Percentiles rank a stretch among this genome's conserved stretches.
Conservation (phyloP, 2,888 invertebrate species). For the Dasypolia templi region DNA sequence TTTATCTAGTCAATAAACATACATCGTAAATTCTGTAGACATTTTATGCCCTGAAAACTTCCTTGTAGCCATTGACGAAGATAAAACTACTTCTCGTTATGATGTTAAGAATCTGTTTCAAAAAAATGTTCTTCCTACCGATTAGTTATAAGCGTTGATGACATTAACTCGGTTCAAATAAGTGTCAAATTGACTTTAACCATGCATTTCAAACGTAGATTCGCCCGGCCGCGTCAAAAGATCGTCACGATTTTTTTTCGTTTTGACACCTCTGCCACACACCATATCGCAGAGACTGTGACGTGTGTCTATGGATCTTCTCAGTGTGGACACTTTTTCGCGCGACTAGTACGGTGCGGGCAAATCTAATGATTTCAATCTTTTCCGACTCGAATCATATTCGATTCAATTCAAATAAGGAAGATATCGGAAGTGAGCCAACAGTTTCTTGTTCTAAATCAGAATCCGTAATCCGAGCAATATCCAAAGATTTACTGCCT, state of each 20-base stretch:
- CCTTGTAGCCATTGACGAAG: background rate
- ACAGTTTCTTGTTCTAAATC: constrained; percentile 4
- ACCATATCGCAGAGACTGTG: too few species aligned
- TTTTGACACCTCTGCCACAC: background rate
- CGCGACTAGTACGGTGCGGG: background rate
- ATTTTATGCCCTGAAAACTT: constrained; percentile 3
- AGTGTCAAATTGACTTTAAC: constrained; percentile 4
- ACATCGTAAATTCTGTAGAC: constrained; percentile 20
- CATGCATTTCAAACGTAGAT: background rate
- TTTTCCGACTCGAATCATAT: constrained; percentile 7
- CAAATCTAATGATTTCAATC: background rate
- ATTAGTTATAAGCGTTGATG: background rate
- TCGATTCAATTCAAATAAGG: background rate
- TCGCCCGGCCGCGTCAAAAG: background rate
- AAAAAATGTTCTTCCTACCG: background rate
- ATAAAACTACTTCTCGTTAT: background rate
- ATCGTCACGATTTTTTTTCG: background rate
- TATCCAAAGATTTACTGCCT: constrained; percentile 29
- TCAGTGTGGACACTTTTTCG: background rate
- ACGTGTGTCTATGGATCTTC: too few species aligned
- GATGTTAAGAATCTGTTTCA: background rate
- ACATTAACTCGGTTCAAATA: background rate
- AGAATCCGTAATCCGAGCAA: constrained; percentile 16
- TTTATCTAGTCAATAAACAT: constrained; percentile 1
- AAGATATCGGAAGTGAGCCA: constrained; percentile 1